These are phyloP conservation scores for Megalonaias nervosa DNA, from an alignment of 1,140 invertebrate genomes.

Conservation along the genomic window DNA sequence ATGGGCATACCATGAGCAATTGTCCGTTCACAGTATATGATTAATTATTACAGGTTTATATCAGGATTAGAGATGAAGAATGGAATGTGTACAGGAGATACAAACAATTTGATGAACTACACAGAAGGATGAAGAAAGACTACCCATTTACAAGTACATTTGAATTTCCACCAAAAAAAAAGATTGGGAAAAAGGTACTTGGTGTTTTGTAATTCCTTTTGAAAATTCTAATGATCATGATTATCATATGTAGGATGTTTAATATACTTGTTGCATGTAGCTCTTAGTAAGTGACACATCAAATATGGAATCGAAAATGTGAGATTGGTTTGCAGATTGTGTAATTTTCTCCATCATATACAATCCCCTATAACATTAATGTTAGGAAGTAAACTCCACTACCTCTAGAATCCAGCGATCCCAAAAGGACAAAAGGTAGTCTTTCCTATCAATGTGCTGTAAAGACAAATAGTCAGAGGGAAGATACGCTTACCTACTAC, in stretches of 20 bases:
- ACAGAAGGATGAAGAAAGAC: slow-evolving; percentile 86
- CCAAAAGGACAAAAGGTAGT: no score
- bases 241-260: background rate
- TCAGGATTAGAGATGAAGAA: slow-evolving; percentile 88
- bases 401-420: no score
- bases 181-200: slow-evolving; percentile 88
- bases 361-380: no score
- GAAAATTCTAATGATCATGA: background rate
- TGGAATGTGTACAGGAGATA: slow-evolving; percentile 96
- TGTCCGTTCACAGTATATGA: no score
- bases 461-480: no score
- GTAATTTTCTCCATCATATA: no score
- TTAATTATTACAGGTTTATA: slow-evolving; percentile 77
- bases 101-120: slow-evolving; percentile 89
- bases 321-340: background rate
- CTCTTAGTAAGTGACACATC: background rate
- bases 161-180: slow-evolving; percentile 95
- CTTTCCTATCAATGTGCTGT: no score
- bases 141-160: slow-evolving; percentile 84
- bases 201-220: background rate
- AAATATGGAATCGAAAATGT: background rate
- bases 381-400: no score
- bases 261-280: background rate
- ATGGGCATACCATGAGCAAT: no score
- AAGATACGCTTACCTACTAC: no score